phyloP scores from a whole-genome alignment of 2,113 vertebrate genomes.

The Lophura nycthemera region DNA sequence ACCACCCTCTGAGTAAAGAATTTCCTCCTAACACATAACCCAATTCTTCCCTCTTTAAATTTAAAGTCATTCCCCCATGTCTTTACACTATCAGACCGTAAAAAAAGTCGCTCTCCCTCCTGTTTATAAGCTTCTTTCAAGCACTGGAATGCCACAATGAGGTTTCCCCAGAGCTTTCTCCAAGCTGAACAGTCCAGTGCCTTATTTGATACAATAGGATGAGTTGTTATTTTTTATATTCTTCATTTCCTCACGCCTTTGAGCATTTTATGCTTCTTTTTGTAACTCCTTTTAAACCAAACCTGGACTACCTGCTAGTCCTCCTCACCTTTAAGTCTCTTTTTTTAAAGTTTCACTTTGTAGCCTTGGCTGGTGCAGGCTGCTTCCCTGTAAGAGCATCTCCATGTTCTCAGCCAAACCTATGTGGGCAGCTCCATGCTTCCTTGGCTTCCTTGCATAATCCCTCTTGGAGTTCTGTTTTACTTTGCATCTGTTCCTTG shows the following conservation, averaged over 20 bases:
- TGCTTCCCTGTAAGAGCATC: not conserved
- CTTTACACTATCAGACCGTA: too few relatives aligned
- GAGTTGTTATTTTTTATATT: conserved; percentile 67
- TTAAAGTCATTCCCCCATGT: too few relatives aligned
- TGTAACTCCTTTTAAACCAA: not conserved
- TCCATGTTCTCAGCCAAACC: not conserved
- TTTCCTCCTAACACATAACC: too few relatives aligned
- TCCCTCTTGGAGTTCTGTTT: conserved; percentile 19
- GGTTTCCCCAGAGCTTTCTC: too few relatives aligned
- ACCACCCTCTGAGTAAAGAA: too few relatives aligned
- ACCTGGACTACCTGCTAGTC: conserved; percentile 13
- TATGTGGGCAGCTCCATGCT: not conserved
- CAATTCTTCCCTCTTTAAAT: too few relatives aligned
- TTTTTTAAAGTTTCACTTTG: not conserved
- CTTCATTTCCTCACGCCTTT: conserved; percentile 7
- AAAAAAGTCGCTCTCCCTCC: too few relatives aligned
- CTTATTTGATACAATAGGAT: conserved; percentile 32
- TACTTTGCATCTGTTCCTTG: not conserved
- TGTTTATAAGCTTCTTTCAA: too few relatives aligned
- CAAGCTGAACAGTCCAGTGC: not conserved
- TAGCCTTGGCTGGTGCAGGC: fast-evolving
- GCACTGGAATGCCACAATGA: too few relatives aligned
- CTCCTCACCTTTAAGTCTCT: not conserved
- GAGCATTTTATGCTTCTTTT: not conserved
- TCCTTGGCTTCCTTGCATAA: conserved; percentile 50